A percentile compares a stretch with the other conserved stretches of the same genome.
Conservation (phyloP, 2,888 invertebrate genomes). For the Leucoptera coffeella region DNA sequence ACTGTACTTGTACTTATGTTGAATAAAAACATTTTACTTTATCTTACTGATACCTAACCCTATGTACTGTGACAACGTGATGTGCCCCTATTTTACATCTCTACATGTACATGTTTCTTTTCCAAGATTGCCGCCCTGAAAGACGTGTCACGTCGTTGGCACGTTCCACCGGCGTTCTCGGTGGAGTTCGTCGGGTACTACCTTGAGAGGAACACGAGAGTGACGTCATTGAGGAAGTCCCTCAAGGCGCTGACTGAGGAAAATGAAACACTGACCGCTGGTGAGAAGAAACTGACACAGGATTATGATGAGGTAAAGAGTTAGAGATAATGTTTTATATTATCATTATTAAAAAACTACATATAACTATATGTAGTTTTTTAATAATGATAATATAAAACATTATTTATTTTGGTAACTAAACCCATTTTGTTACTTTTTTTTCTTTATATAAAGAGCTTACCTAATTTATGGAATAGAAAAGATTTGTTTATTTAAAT, state of each 20-base stretch:
- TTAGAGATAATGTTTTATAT: background rate
- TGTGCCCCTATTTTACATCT: background rate
- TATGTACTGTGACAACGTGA: too few relatives aligned
- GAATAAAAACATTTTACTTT: too few relatives aligned
- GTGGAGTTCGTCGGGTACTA: constrained; percentile 94
- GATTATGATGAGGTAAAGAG: constrained; percentile 68
- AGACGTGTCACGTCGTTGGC: constrained; percentile 89
- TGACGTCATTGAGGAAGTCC: constrained; percentile 71
- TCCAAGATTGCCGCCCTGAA: constrained; percentile 64
- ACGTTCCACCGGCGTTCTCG: constrained; percentile 88
- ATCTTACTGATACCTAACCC: too few relatives aligned
- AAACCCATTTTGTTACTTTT: too few relatives aligned
- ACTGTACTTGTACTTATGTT: too few relatives aligned
- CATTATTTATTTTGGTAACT: too few relatives aligned
- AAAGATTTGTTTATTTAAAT: too few relatives aligned
- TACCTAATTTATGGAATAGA: too few relatives aligned
- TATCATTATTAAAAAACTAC: too few relatives aligned
- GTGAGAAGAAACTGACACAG: constrained; percentile 67
- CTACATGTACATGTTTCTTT: background rate
- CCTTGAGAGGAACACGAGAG: constrained; percentile 78
- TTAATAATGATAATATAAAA: background rate
- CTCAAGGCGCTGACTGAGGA: constrained; percentile 68
- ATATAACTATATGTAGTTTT: too few relatives aligned
- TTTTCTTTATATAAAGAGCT: too few relatives aligned
- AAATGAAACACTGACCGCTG: constrained; percentile 68